Base-by-base conservation (phyloP, 2,113 vertebrate genomes). In the Nerophis lumbriciformis region DNA sequence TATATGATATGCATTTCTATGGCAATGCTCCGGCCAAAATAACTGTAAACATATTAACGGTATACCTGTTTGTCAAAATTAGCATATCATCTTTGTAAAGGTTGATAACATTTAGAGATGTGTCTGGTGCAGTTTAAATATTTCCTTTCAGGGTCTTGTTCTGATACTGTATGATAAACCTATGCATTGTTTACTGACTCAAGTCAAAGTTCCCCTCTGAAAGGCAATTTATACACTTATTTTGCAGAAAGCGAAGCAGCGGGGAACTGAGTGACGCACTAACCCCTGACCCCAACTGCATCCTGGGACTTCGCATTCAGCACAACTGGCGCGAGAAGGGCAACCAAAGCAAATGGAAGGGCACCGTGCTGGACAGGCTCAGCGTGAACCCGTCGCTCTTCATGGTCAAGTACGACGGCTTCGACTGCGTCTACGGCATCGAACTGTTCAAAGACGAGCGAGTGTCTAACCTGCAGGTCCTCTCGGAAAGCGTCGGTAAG, bases 391-490 rank as follows among this genome's bases (percentile, higher is more conserved):
- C 89, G 0, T 88, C 90, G 0, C 88, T 92, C 49, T 92, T 88
- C 76, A 91, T 92, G 91, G 90, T 92, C 55, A 92, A 92, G 66
- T 92, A 92, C 35, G 91, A 92, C 12, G 91, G 90, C 64, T 92
- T 92, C 4, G 91, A 92, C 72, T 92, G 91, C n/a, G 90, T 92
- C 70, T 92, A 92, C 10, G 91, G 91, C 76, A 92, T 92, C 6
- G 91, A 92, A 88, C 78, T 92, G 19, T 92, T 92, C 79, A 92
- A 91, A 65, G 91, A 92, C 14, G 89, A 91, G 48, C 72, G 91
- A 13, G 91, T 92, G 44, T 92, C 91, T 4, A 89, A 89, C 71
- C 83, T 92, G 28, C 90, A 92, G 53, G 88, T 92, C 19, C 79
- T 92, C 60, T 75, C 85, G 0, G 90, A 92, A 79, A 90, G 89